Evolutionary conservation across 2,797 vertebrate species (phyloP), one percentile per base, ranked within the genome.

Genomic region (Hipposideros larvatus): DNA sequence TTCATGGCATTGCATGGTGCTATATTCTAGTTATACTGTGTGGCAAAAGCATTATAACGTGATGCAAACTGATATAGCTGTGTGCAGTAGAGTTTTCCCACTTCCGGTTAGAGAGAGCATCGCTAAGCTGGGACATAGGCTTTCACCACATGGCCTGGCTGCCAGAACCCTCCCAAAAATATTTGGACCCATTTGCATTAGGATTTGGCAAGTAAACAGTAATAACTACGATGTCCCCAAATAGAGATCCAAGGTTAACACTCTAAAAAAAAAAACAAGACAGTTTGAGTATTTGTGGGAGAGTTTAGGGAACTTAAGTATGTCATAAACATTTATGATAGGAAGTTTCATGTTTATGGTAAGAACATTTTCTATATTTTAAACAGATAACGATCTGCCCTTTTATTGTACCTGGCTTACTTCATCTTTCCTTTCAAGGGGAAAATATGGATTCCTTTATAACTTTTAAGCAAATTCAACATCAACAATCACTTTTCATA

Each of bases 1-100:
- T 95, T 97, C 97, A 97, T 97, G 96, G 96, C 97, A 97, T 98
- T 97, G 97, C 96, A 98, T 96, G 96, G 85, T 98, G 97, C 96
- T 96, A 80, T 96, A 97, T 95, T 96, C 90, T 96, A 98, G 97
- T 97, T 97, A 96, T 93, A 92, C 57, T 96, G 85, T 97, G 96
- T 97, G 96, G 95, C 97, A 79, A 97, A 97, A 95, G 95, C 97
- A 96, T 98, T 97, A 97, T 97, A 98, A 97, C 96, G 46, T 95
- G 95, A 97, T 97, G 95, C 91, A 98, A 97, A 95, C 79, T 97
- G 93, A 91, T 93, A 96, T 97, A 98, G 95, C 96, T 97, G 87
- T 87, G 95, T 92, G 87, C 91, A 48, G 61, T 61, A 90, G 80
- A 78, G 66, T 88, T 37, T 37, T 88, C 95, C 96, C 75, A 77